A percentile compares a stretch with the other conserved stretches of the same genome.
Conservation (phyloP, 2,113 vertebrate species). For the Lasiurus borealis region DNA sequence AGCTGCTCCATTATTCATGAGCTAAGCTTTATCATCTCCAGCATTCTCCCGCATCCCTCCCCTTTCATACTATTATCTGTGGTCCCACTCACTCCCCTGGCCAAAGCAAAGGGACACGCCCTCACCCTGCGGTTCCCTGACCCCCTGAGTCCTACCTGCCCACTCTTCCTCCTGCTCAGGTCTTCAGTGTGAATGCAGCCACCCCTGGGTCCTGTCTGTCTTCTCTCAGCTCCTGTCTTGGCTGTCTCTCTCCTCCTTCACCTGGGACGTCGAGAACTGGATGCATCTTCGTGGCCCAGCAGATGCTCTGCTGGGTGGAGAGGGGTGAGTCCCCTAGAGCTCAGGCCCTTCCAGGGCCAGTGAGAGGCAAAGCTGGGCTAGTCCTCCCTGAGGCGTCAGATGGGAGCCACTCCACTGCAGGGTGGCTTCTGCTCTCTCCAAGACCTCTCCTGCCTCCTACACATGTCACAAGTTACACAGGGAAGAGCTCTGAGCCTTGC, state of each 20-base stretch:
- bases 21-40: background rate
- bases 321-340: background rate
- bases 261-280: background rate
- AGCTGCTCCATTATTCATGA: too few relatives aligned
- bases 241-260: background rate
- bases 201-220: background rate
- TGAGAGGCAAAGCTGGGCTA: too few relatives aligned
- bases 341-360: background rate
- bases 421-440: accelerated
- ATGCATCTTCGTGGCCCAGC: background rate
- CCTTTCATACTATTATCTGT: background rate
- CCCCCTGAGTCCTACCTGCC: accelerated
- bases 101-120: accelerated
- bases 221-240: background rate
- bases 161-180: accelerated
- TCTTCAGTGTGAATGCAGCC: background rate
- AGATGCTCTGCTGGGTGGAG: accelerated
- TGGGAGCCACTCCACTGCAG: accelerated
- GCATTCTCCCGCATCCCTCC: background rate
- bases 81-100: background rate
- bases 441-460: background rate
- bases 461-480: too few relatives aligned
- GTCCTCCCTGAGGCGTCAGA: accelerated
- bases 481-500: background rate
- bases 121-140: too few relatives aligned